These are phyloP conservation scores for Perccottus glenii DNA, from an alignment of 2,113 vertebrate species.

Conservation along the genomic window DNA sequence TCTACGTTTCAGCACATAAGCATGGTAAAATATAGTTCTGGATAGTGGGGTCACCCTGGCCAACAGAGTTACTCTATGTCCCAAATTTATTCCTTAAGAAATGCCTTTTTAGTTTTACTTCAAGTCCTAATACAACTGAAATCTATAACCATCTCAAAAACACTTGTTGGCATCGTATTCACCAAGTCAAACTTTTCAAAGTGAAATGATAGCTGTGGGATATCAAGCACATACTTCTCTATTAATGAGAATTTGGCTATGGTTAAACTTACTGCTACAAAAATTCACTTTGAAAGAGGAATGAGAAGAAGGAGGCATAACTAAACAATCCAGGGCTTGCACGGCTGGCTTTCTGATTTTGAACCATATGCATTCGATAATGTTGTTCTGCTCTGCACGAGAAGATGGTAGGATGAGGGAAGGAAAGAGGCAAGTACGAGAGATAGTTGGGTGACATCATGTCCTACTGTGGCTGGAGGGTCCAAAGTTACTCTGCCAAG, in stretches of 20 bases:
- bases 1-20: background rate
- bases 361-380: constrained; percentile 87
- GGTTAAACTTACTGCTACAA: constrained; percentile 73
- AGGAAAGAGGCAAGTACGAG: background rate
- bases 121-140: constrained; percentile 28
- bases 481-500: constrained; percentile 45
- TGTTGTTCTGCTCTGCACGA: constrained; percentile 47
- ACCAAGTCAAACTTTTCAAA: constrained; percentile 53
- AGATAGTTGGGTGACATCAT: constrained; percentile 74
- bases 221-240: constrained; percentile 78
- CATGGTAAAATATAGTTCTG: constrained; percentile 17
- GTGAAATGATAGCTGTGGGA: constrained; percentile 71
- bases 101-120: constrained; percentile 28
- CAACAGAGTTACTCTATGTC: constrained; percentile 33
- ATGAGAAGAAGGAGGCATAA: constrained; percentile 60
- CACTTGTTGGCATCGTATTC: constrained; percentile 41
- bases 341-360: constrained; percentile 78
- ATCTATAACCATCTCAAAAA: background rate
- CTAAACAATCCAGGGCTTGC: constrained; percentile 84
- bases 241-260: constrained; percentile 86
- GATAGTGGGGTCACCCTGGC: constrained; percentile 49
- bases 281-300: constrained; percentile 70
- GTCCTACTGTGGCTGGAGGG: constrained; percentile 65
- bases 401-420: constrained; percentile 6
- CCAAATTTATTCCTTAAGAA: constrained; percentile 28